A percentile compares a stretch with the other conserved stretches of the same genome.
phyloP scores from a whole-genome alignment of 2,113 vertebrate genomes.

The Paraplagusia blochii region DNA sequence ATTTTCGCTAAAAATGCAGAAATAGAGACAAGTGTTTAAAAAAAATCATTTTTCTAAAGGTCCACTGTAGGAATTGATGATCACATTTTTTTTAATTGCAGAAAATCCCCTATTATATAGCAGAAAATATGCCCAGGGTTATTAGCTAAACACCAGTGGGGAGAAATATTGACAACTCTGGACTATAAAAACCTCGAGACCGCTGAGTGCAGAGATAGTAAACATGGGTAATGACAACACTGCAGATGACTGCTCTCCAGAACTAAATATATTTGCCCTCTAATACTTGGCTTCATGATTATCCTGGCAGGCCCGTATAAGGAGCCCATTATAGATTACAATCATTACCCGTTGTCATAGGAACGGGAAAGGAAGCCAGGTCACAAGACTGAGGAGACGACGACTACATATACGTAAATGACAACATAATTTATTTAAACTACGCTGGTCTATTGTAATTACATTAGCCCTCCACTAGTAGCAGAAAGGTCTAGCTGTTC shows the following conservation, averaged over 20 bases:
- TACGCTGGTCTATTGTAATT: constrained; percentile 43
- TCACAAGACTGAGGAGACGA: constrained; percentile 29
- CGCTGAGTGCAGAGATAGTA: not conserved
- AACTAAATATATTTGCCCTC: constrained; percentile 14
- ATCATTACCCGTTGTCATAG: constrained; percentile 36
- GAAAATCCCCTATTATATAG: too few relatives aligned
- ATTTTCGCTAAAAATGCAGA: too few relatives aligned
- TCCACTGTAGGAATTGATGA: too few relatives aligned
- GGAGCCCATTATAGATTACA: constrained; percentile 14
- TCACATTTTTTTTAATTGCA: too few relatives aligned
- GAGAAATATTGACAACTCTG: too few relatives aligned
- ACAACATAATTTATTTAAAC: constrained; percentile 52
- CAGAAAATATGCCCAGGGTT: too few relatives aligned
- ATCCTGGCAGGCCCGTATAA: constrained; percentile 19
- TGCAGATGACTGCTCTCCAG: constrained; percentile 5
- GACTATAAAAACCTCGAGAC: not conserved
- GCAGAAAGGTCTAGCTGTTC: constrained; percentile 24
- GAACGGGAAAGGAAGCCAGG: constrained; percentile 37
- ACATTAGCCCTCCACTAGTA: constrained; percentile 14
- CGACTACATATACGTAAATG: constrained; percentile 42
- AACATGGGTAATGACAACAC: not conserved
- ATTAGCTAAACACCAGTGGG: too few relatives aligned
- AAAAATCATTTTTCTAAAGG: too few relatives aligned
- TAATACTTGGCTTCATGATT: constrained; percentile 21
- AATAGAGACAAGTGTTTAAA: too few relatives aligned